Evolutionary conservation across 2,113 vertebrate species (phyloP).

Genomic region (Chionis minor): DNA sequence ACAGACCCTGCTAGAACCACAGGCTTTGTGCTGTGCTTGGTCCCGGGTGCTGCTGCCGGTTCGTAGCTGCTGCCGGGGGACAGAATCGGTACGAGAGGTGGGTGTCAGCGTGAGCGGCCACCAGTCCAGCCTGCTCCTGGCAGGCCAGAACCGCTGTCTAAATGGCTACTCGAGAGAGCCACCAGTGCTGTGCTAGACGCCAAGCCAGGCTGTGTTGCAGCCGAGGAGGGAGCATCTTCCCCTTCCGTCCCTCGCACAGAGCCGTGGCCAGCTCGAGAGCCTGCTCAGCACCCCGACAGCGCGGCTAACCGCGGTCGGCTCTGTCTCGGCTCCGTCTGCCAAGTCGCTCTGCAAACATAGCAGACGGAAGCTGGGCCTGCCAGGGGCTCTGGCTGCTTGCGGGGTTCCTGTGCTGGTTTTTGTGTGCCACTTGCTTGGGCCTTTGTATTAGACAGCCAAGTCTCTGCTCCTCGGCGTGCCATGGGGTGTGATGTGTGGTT

Average conservation of each 20-base stretch:
- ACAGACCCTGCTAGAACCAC: background rate
- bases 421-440: background rate
- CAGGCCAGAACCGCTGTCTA: no score
- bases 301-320: background rate
- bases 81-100: no score
- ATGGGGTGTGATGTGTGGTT: background rate
- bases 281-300: background rate
- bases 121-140: background rate
- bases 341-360: background rate
- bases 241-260: background rate
- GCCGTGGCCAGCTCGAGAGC: background rate
- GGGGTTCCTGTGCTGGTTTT: background rate
- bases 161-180: background rate
- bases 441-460: background rate
- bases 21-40: background rate
- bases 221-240: background rate
- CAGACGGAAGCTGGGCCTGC: background rate
- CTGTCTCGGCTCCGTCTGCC: background rate
- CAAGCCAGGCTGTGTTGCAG: background rate
- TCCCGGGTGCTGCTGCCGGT: background rate
- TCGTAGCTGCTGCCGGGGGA: background rate
- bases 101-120: background rate
- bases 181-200: background rate
- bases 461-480: background rate
- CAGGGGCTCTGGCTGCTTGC: background rate